A percentile compares a stretch with the other conserved stretches of the same genome.
Conservation (phyloP, 2,113 vertebrate genomes). For the Xiphorhynchus elegans region DNA sequence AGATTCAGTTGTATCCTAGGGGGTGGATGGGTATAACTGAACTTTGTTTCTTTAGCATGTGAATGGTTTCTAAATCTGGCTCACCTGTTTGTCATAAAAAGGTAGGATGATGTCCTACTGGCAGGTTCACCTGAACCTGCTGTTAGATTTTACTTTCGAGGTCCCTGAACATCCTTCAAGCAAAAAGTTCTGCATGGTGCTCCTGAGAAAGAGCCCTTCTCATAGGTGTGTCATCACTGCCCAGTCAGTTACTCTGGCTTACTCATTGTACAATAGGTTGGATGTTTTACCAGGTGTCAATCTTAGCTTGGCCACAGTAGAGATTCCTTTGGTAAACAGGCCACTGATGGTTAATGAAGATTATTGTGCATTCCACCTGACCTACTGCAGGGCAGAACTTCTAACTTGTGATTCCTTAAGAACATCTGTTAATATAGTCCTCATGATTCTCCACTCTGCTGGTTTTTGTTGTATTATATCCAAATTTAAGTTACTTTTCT, state of each 20-base stretch:
- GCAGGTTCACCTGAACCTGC: neutral
- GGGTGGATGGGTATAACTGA: neutral
- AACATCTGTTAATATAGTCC: neutral
- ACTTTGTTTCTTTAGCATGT: neutral
- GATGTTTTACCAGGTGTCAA: neutral
- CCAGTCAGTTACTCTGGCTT: neutral
- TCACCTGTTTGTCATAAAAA: neutral
- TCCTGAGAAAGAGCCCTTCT: neutral
- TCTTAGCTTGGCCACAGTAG: neutral
- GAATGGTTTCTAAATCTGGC: neutral
- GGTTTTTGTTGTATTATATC: neutral
- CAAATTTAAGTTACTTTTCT: neutral
- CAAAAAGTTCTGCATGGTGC: neutral
- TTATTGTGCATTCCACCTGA: neutral
- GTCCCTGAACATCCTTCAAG: accelerated
- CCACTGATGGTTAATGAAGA: neutral
- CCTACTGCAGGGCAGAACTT: neutral
- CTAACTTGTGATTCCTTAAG: neutral
- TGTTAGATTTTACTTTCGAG: neutral
- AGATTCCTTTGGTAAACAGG: neutral
- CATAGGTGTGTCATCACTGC: neutral
- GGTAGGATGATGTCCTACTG: neutral
- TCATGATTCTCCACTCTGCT: neutral
- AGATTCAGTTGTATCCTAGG: neutral
- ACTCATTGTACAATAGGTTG: neutral